A percentile compares a stretch with the other conserved stretches of the same genome.
phyloP scores from a whole-genome alignment of 1,140 invertebrate species.

The Bombus picipes region DNA sequence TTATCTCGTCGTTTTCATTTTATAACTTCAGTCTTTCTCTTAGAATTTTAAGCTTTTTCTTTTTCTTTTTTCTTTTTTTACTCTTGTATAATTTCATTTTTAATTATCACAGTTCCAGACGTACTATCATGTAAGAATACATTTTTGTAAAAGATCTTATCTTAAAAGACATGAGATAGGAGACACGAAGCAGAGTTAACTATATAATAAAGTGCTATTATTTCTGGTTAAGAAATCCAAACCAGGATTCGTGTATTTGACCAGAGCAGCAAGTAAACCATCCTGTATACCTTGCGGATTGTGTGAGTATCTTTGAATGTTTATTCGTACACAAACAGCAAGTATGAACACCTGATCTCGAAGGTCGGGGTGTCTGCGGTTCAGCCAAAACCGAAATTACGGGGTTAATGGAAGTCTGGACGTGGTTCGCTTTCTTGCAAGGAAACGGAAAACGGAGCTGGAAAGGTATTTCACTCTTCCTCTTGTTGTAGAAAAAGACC shows the following conservation, averaged over 20 bases:
- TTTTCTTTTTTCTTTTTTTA: neutral
- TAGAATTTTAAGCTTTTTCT: neutral
- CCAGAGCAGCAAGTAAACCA: neutral
- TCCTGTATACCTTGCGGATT: neutral
- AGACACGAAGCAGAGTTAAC: too few relatives aligned
- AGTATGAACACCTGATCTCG: constrained; percentile 43
- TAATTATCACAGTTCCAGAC: neutral
- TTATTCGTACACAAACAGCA: constrained; percentile 20
- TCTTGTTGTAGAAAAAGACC: constrained; percentile 36
- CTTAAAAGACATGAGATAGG: neutral
- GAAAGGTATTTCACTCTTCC: constrained; percentile 31
- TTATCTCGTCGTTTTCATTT: neutral
- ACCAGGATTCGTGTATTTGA: neutral
- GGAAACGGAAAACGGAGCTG: constrained; percentile 19
- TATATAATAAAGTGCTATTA: neutral
- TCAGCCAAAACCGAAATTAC: constrained; percentile 63
- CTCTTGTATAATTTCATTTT: neutral
- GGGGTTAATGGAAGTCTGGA: constrained; percentile 64
- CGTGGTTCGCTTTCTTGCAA: constrained; percentile 21
- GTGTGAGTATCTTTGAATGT: constrained; percentile 25
- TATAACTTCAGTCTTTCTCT: neutral
- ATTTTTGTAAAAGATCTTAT: neutral
- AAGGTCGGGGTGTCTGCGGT: constrained; percentile 52
- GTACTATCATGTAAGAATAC: neutral
- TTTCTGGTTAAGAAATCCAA: neutral